Conservation (phyloP, 2,888 invertebrate genomes). For the Coelopa pilipes region DNA sequence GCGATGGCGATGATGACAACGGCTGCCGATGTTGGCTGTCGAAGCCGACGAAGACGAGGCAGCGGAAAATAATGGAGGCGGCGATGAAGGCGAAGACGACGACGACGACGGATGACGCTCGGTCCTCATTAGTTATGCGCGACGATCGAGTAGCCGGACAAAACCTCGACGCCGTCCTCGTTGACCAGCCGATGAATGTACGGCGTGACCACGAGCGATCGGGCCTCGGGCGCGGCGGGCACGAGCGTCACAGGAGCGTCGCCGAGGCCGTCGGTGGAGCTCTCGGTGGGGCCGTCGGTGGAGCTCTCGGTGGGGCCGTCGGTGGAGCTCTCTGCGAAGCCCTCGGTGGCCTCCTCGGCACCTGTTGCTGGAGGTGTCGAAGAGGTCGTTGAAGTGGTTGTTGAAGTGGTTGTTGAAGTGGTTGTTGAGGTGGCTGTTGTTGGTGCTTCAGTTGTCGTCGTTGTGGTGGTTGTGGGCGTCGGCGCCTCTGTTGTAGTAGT, state of each 20-base stretch:
- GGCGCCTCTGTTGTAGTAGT: not conserved
- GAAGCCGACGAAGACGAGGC: not conserved
- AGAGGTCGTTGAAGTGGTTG: conserved; percentile 20
- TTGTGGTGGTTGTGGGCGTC: conserved; percentile 5
- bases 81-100: not conserved
- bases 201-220: conserved; percentile 42
- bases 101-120: not conserved
- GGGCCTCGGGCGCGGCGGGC: conserved; percentile 41
- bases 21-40: not conserved
- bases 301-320: conserved; percentile 17
- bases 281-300: not conserved
- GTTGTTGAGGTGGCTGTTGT: conserved; percentile 11
- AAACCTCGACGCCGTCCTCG: conserved; percentile 59
- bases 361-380: conserved; percentile 22
- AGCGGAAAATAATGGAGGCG: not conserved
- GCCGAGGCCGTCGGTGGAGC: conserved; percentile 1
- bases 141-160: conserved; percentile 60
- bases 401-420: conserved; percentile 10
- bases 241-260: conserved; percentile 30
- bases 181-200: conserved; percentile 55
- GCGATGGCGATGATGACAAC: not conserved
- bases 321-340: conserved; percentile 1
- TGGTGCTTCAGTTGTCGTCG: not conserved
- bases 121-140: conserved; percentile 44
- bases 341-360: conserved; percentile 22